phyloP scores from a whole-genome alignment of 1,140 invertebrate genomes.

The Drosophila grimshawi region DNA sequence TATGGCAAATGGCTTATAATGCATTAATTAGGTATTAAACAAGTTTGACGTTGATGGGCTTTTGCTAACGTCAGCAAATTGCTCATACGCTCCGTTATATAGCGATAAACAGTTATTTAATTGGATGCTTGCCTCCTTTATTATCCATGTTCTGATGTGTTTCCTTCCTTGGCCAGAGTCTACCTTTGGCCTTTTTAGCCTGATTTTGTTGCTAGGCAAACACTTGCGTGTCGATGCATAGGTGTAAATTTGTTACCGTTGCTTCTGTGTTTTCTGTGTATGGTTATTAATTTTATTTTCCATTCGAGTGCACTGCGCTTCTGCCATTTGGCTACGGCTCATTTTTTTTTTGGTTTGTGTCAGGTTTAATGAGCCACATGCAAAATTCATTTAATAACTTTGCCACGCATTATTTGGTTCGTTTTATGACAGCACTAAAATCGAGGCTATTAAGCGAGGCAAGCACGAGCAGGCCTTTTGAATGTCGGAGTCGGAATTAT shows the following conservation, averaged over 20 bases:
- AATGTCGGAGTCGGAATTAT: neutral
- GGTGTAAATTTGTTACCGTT: slow-evolving; percentile 46
- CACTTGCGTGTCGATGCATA: slow-evolving; percentile 32
- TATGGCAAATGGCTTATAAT: slow-evolving; percentile 65
- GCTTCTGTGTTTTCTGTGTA: neutral
- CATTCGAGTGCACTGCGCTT: slow-evolving; percentile 43
- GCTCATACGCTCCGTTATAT: slow-evolving; percentile 41
- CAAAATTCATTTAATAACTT: slow-evolving; percentile 80
- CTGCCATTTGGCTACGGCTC: slow-evolving; percentile 23
- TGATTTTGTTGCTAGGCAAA: neutral
- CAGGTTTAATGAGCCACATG: slow-evolving; percentile 73
- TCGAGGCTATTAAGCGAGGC: slow-evolving; percentile 40
- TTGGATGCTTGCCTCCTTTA: slow-evolving; percentile 15
- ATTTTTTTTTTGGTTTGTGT: slow-evolving; percentile 28
- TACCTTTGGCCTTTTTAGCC: slow-evolving; percentile 43
- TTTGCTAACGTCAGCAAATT: slow-evolving; percentile 24
- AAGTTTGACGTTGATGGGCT: slow-evolving; percentile 21
- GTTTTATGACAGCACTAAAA: slow-evolving; percentile 55
- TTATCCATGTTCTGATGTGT: neutral
- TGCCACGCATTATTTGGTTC: slow-evolving; percentile 50
- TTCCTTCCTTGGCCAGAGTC: slow-evolving; percentile 3
- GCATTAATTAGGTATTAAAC: slow-evolving; percentile 63
- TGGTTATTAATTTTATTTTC: slow-evolving; percentile 66
- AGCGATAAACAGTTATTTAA: slow-evolving; percentile 11
- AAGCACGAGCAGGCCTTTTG: neutral